Percentiles rank a stretch among this genome's conserved stretches.
phyloP scores from a whole-genome alignment of 2,797 vertebrate genomes.

The Prionace glauca region DNA sequence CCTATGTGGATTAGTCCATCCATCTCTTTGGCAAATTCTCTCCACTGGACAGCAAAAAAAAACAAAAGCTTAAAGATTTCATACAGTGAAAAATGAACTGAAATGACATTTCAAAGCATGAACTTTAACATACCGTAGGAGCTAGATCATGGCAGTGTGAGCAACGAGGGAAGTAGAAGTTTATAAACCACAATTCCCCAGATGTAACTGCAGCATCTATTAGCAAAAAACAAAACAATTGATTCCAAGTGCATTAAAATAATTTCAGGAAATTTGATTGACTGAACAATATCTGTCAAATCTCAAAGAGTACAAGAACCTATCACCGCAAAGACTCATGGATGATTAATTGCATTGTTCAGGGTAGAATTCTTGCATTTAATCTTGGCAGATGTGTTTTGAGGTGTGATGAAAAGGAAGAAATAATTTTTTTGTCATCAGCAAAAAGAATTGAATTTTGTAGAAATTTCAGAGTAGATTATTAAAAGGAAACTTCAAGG shows the following conservation, averaged over 20 bases:
- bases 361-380: not conserved
- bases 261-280: not conserved
- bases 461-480: not conserved
- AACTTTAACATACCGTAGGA: constrained; percentile 67
- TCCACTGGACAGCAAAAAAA: constrained; percentile 66
- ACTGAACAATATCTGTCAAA: not conserved
- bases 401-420: not conserved
- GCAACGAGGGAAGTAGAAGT: constrained; percentile 93
- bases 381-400: not conserved
- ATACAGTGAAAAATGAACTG: not conserved
- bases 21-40: constrained; percentile 93
- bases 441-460: not conserved
- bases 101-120: not conserved
- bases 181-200: constrained; percentile 95
- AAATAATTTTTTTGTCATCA: not conserved
- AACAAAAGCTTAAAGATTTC: not conserved
- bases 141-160: constrained; percentile 94
- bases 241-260: not conserved
- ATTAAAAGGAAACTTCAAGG: not conserved
- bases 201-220: constrained; percentile 87
- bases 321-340: not conserved
- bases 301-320: not conserved
- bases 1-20: constrained; percentile 86
- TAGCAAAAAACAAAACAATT: constrained; percentile 39
- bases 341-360: not conserved